These are phyloP conservation scores for Meloidogyne exigua DNA, from an alignment of 1,140 invertebrate species.

Conservation along the genomic window DNA sequence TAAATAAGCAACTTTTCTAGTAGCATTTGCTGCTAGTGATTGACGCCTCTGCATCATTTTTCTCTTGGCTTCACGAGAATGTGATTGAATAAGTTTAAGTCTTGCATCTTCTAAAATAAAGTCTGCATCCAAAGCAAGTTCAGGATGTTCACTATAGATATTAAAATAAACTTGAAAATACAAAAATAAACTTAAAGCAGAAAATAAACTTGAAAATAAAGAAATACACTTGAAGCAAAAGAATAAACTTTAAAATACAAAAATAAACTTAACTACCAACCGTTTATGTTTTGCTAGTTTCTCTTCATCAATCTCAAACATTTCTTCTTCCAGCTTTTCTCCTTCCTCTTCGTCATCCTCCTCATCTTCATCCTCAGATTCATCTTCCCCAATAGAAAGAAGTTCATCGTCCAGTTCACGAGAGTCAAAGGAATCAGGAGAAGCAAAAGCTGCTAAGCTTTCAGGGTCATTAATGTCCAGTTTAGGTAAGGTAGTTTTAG, in stretches of 20 bases:
- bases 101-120: conserved; percentile 61
- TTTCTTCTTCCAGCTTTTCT: conserved; percentile 34
- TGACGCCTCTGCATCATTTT: conserved; percentile 54
- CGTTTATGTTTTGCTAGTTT: neutral
- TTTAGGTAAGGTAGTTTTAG: conserved; percentile 43
- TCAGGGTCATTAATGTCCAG: conserved; percentile 43
- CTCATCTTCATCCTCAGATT: conserved; percentile 15
- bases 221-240: neutral
- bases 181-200: neutral
- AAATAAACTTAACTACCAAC: conserved; percentile 13
- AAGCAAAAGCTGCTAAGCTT: conserved; percentile 45
- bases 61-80: conserved; percentile 9
- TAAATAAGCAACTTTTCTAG: conserved; percentile 46
- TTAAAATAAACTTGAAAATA: neutral
- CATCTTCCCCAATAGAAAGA: conserved; percentile 22
- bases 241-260: neutral
- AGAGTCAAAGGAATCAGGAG: conserved; percentile 23
- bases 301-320: conserved; percentile 40
- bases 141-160: conserved; percentile 29
- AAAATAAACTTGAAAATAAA: neutral
- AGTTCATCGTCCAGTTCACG: conserved; percentile 23
- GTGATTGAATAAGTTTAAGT: conserved; percentile 54
- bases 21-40: conserved; percentile 49
- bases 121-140: conserved; percentile 59
- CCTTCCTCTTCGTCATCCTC: conserved; percentile 18